Conservation (phyloP, 1,140 invertebrate genomes). For the Antheraea mylitta region DNA sequence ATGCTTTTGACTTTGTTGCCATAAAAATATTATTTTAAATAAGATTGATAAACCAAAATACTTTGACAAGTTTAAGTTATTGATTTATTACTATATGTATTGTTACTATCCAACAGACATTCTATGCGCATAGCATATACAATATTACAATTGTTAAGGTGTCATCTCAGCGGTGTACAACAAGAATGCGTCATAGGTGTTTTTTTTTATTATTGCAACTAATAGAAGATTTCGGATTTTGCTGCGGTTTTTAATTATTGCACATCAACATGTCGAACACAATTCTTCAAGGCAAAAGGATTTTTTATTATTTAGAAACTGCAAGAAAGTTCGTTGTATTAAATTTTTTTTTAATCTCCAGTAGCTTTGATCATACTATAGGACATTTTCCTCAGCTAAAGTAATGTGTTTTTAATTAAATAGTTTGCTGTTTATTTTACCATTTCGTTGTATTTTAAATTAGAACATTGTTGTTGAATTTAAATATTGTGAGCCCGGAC, state of each 20-base stretch:
- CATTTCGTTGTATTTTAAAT: neutral
- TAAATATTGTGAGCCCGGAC: neutral
- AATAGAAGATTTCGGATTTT: neutral
- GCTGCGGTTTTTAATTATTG: neutral
- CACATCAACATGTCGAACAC: neutral
- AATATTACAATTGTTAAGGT: neutral
- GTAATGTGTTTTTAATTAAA: slow-evolving; percentile 4
- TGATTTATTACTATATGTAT: neutral
- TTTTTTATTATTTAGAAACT: neutral
- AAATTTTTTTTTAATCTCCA: neutral
- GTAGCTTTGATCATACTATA: neutral
- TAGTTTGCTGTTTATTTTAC: neutral
- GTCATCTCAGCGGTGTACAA: neutral
- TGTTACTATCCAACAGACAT: neutral
- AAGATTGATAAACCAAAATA: neutral
- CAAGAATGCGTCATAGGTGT: neutral
- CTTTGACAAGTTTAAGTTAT: neutral
- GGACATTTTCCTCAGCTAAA: slow-evolving; percentile 13
- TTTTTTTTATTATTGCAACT: neutral
- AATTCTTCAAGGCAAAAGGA: neutral
- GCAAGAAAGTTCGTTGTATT: slow-evolving; percentile 1
- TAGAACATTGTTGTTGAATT: neutral
- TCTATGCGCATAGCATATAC: neutral
- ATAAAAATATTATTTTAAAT: neutral
- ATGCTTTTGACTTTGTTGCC: neutral